Evolutionary conservation across 2,113 vertebrate genomes (phyloP), one percentile per base, ranked within the genome.

Genomic region (Hyperopisus bebe): DNA sequence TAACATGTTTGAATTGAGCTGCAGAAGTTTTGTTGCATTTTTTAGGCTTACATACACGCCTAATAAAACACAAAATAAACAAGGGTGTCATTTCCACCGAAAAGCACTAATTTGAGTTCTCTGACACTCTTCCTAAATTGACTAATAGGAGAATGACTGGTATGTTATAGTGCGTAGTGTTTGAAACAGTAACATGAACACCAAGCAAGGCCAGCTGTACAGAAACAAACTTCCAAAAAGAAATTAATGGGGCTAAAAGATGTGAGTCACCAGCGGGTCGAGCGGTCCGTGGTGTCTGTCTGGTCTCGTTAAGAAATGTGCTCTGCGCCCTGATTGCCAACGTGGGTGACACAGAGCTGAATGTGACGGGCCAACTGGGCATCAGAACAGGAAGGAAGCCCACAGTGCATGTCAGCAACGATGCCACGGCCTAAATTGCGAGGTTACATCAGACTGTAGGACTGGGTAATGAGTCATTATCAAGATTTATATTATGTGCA

Each of bases 401-500:
- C 13, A 5, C n/a, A 1, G 21, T 0, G 21, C 35, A 62, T 47
- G 15, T 80, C 17, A 44, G 46, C 24, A 27, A 13, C 1, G 4
- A 24, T 48, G 27, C 62, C 8, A 3, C 62, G n/a, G 35, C 44
- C 13, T 5, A 19, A 46, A 27, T 8, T 53, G 42, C 8, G 35
- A 47, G 17, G 46, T 24, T 17, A 62, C 46, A 6, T 51, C 62
- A 70, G 8, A 10, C 10, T 31, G n/a, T 70, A 70, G 62, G 10
- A 31, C 27, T 55, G 47, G 89, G 44, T 87, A 86, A 70, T 90
- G 58, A 39, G 83, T 17, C 89, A 48, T 70, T n/a, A 86, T 84
- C 58, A 62, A 8, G 74, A 87, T 87, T 85, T 24, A 55, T 46
- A 55, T 82, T 88, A 44, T 50, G 62, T 35, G 77, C 46, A 50